phyloP scores from a whole-genome alignment of 2,113 vertebrate species.

The Xiphias gladius region DNA sequence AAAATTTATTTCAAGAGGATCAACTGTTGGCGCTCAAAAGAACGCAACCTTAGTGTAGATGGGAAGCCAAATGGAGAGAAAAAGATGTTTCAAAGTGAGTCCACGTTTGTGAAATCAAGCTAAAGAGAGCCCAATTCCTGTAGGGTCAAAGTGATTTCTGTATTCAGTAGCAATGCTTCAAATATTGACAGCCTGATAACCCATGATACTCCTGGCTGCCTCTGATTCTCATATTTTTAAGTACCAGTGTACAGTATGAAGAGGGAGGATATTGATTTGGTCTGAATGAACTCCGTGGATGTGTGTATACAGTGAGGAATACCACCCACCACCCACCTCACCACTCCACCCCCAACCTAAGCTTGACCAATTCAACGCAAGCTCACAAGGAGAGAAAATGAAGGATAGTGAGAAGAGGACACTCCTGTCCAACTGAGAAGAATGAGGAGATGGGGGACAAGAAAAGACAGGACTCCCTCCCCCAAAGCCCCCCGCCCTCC shows the following conservation, averaged over 20 bases:
- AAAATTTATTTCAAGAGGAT: constrained; percentile 8
- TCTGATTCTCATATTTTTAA: constrained; percentile 70
- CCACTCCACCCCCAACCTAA: not conserved
- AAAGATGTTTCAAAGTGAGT: constrained; percentile 19
- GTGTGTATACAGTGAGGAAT: constrained; percentile 35
- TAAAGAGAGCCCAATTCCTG: constrained; percentile 24
- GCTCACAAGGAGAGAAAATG: constrained; percentile 28
- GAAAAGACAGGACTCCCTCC: constrained; percentile 53
- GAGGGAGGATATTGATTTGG: constrained; percentile 59
- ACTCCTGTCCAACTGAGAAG: constrained; percentile 51
- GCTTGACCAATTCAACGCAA: constrained; percentile 39
- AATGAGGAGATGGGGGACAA: constrained; percentile 44
- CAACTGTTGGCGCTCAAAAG: not conserved
- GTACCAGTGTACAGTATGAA: constrained; percentile 56
- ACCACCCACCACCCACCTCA: constrained; percentile 35
- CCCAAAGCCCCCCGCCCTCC: constrained; percentile 21
- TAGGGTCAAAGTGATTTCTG: constrained; percentile 56
- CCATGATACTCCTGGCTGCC: constrained; percentile 59
- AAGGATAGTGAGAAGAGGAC: constrained; percentile 32
- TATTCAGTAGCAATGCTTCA: constrained; percentile 55
- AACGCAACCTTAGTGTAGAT: not conserved
- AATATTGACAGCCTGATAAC: constrained; percentile 70
- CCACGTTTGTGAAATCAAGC: constrained; percentile 46
- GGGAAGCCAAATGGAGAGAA: not conserved
- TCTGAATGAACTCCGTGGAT: constrained; percentile 58